These are phyloP conservation scores for Saccostrea cuccullata DNA, from an alignment of 1,140 invertebrate species.

Conservation along the genomic window DNA sequence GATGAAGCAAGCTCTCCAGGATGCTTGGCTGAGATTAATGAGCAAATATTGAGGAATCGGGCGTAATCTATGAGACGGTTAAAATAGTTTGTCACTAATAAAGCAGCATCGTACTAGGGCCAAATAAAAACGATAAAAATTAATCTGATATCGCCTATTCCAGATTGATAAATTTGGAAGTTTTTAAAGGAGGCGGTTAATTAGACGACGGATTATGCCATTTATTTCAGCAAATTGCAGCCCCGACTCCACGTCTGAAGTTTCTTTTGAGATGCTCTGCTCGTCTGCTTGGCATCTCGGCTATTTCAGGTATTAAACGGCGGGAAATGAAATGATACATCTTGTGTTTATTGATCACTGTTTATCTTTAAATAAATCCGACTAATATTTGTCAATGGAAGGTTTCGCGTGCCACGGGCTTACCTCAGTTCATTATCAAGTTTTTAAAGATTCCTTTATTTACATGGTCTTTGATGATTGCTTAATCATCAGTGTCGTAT, in stretches of 20 bases:
- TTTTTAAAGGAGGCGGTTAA: constrained; percentile 34
- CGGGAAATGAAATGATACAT: constrained; percentile 35
- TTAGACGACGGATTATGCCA: constrained; percentile 28
- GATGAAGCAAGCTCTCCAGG: background rate
- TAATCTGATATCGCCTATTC: constrained; percentile 28
- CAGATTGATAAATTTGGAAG: constrained; percentile 33
- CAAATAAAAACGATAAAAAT: constrained; percentile 37
- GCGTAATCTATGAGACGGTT: constrained; percentile 22
- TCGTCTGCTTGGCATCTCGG: constrained; percentile 25
- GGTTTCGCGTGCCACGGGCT: constrained; percentile 32
- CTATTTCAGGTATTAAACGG: constrained; percentile 35
- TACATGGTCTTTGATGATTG: constrained; percentile 33
- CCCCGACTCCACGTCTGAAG: constrained; percentile 5
- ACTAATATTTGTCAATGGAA: constrained; percentile 38
- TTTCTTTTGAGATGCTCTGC: constrained; percentile 19
- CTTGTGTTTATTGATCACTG: constrained; percentile 32
- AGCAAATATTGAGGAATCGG: constrained; percentile 12
- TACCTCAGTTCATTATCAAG: constrained; percentile 36
- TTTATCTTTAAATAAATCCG: constrained; percentile 35
- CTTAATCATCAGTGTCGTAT: constrained; percentile 30
- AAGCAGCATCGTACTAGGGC: constrained; percentile 14
- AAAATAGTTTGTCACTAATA: constrained; percentile 31
- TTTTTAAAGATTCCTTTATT: constrained; percentile 35
- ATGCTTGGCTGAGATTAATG: constrained; percentile 24
- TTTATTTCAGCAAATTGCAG: constrained; percentile 29